phyloP scores from a whole-genome alignment of 2,888 invertebrate species.

The Diaphora mendica region DNA sequence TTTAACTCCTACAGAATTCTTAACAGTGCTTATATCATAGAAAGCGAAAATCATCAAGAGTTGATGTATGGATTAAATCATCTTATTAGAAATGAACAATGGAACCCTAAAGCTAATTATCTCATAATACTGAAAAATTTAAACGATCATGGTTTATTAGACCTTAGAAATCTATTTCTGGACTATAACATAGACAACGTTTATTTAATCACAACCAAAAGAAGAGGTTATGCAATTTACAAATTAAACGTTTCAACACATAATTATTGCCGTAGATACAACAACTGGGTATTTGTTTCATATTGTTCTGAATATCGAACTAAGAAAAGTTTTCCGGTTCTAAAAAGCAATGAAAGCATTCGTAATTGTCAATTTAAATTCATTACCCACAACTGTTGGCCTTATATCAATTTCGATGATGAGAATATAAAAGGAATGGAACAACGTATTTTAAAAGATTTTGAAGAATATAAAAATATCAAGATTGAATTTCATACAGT shows the following conservation, averaged over 20 bases:
- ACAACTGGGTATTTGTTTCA: slow-evolving; percentile 29
- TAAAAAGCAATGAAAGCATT: slow-evolving; percentile 9
- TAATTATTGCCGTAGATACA: slow-evolving; percentile 35
- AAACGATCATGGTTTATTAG: background rate
- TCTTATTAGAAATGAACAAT: too few relatives aligned
- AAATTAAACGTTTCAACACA: slow-evolving; percentile 43
- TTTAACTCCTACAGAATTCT: slow-evolving; percentile 32
- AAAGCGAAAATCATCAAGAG: too few relatives aligned
- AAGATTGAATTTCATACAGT: slow-evolving; percentile 45
- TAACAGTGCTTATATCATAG: slow-evolving; percentile 21
- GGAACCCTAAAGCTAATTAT: too few relatives aligned
- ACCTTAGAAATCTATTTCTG: slow-evolving; percentile 13
- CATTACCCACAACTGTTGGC: slow-evolving; percentile 49
- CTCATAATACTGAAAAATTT: background rate
- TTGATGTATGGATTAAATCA: too few relatives aligned
- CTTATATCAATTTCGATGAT: slow-evolving; percentile 50
- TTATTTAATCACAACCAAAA: slow-evolving; percentile 16
- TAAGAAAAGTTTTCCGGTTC: background rate
- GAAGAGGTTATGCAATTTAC: slow-evolving; percentile 23
- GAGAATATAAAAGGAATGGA: slow-evolving; percentile 42
- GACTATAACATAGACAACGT: slow-evolving; percentile 16
- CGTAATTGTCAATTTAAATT: slow-evolving; percentile 47
- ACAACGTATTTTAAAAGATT: slow-evolving; percentile 44
- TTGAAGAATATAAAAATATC: slow-evolving; percentile 44
- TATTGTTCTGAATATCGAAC: slow-evolving; percentile 27